Percentiles rank a stretch among this genome's conserved stretches.
Conservation (phyloP, 2,888 invertebrate species). For the Rhagium mordax region DNA sequence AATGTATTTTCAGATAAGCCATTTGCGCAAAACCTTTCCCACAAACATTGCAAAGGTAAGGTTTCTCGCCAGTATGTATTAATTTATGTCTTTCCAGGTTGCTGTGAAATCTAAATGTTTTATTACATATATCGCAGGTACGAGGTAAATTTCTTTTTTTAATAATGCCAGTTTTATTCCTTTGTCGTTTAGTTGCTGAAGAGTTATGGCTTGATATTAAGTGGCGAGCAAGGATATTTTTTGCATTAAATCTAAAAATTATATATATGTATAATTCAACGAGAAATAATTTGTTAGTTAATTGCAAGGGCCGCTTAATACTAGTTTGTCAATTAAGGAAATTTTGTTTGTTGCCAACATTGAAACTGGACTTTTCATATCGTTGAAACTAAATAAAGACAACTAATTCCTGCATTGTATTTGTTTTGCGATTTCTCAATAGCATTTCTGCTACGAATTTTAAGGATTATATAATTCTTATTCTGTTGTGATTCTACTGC, state of each 20-base stretch:
- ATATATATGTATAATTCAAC: slow-evolving; percentile 33
- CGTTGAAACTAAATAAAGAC: no score
- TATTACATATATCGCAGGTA: slow-evolving; percentile 61
- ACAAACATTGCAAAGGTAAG: slow-evolving; percentile 61
- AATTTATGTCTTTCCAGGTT: slow-evolving; percentile 62
- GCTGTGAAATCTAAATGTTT: slow-evolving; percentile 61
- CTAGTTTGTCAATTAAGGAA: no score
- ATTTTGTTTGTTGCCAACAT: no score
- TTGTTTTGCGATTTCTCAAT: no score
- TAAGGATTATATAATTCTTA: no score
- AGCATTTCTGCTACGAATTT: no score
- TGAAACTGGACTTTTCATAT: no score
- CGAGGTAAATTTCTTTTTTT: slow-evolving; percentile 54
- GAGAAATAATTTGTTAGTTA: no score
- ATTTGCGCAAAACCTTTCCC: slow-evolving; percentile 60
- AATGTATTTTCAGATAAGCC: slow-evolving; percentile 53
- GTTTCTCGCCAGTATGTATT: slow-evolving; percentile 63
- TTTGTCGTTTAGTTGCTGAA: slow-evolving; percentile 27
- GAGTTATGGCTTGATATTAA: slow-evolving; percentile 25
- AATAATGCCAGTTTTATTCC: slow-evolving; percentile 49
- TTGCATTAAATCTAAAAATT: slow-evolving; percentile 42
- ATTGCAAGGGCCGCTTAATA: no score
- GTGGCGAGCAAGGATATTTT: slow-evolving; percentile 37
- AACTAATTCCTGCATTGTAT: no score
- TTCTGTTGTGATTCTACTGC: no score